phyloP scores from a whole-genome alignment of 2,797 vertebrate species.

The Poeciliopsis gracilis region DNA sequence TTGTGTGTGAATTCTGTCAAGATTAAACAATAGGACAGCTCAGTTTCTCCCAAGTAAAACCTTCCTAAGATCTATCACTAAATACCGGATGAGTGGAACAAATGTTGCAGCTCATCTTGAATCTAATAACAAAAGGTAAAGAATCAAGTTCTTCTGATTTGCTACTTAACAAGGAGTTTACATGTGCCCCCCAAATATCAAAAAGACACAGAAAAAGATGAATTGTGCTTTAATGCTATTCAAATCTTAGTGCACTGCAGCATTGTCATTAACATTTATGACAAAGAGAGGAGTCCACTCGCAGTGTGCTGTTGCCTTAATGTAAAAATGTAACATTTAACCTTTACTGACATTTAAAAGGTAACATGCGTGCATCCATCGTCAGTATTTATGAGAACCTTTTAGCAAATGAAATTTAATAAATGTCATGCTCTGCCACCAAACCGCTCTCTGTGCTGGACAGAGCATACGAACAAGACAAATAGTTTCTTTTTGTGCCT shows the following conservation, averaged over 20 bases:
- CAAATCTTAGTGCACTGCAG: not conserved
- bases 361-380: not conserved
- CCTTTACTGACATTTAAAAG: constrained; percentile 14
- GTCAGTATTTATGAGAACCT: not conserved
- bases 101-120: not conserved
- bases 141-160: not conserved
- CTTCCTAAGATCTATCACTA: not conserved
- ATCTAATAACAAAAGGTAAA: not conserved
- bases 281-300: not conserved
- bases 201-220: not conserved
- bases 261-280: not conserved
- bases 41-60: not conserved
- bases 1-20: not conserved
- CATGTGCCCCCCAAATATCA: not conserved
- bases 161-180: not conserved
- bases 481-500: not conserved
- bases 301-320: not conserved
- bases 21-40: not conserved
- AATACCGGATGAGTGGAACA: not conserved
- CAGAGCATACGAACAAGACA: not conserved
- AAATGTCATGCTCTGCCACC: not conserved
- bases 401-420: not conserved
- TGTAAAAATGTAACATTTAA: constrained; percentile 7
- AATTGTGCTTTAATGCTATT: constrained; percentile 14
- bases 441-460: not conserved